Evolutionary conservation across 2,888 invertebrate genomes (phyloP), one percentile per base, ranked within the genome.

Genomic region (Epistrophe grossulariae): DNA sequence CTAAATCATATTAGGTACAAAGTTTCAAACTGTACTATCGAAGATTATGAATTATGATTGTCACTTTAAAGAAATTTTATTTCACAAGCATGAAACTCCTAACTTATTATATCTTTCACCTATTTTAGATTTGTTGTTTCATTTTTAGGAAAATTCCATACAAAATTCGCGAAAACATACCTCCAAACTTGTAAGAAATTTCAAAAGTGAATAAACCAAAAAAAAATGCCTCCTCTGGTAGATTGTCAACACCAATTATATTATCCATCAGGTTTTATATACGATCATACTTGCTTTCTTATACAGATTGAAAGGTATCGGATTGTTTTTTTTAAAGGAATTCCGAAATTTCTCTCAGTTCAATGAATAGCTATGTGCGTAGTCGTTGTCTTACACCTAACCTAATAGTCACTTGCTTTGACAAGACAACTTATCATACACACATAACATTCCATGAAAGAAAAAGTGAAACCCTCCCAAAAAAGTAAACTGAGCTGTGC

Each of bases 391-490:
- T 4, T 48, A n/a, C n/a, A 31, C 45, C 45, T 45, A 31, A 64
- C 31, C 45, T 19, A 68, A 68, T 19, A 68, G 68, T 66, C 43
- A 60, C 50, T 68, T 68, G 40, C 57, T 80, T 52, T 55, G 59
- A 28, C 73, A 81, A 76, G 48, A 55, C 82, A 72, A 66, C 82
- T 59, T 72, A 48, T 66, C 71, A 28, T 40, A 38, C 73, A 64
- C 9, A 64, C 24, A 24, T 24, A 24, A 24, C 31, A 87, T 78
- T 82, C 78, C 82, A 38, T 43, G 82, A 87, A 87, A 87, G 85
- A 87, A 87, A 87, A 87, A 87, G 85, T 87, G 85, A 87, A 82
- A 81, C 57, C 73, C 77, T 31, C 19, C 35, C 72, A 68, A 31
- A 10, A 19, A 35, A 17, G 10, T 38, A n/a, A 35, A 17, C 28